Evolutionary conservation across 1,140 invertebrate species (phyloP).

Genomic region (Drosophila pectinifera): DNA sequence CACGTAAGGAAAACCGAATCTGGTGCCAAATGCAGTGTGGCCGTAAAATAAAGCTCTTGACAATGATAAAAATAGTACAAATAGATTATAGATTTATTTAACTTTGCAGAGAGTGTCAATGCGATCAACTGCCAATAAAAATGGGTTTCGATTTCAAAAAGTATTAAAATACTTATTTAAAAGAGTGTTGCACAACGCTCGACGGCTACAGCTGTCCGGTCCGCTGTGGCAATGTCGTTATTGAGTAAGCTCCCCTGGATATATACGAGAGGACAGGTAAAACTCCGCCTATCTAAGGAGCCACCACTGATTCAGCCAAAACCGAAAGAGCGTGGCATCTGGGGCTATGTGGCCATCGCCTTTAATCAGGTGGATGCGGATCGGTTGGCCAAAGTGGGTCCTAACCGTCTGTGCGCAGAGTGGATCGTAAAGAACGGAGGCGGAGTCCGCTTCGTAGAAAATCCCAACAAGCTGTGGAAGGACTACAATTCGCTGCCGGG

Average conservation of each 20-base stretch:
- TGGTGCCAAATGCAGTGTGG: too few relatives aligned
- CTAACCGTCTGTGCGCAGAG: constrained; percentile 80
- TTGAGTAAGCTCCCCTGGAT: constrained; percentile 27
- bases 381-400: constrained; percentile 64
- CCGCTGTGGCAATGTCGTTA: constrained; percentile 44
- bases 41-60: too few relatives aligned
- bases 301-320: too few relatives aligned
- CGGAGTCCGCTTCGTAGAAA: constrained; percentile 87
- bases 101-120: too few relatives aligned
- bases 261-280: constrained; percentile 4
- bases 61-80: too few relatives aligned
- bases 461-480: constrained; percentile 85
- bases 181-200: constrained; percentile 29
- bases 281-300: neutral
- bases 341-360: constrained; percentile 80
- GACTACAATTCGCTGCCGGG: constrained; percentile 90
- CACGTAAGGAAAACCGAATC: too few relatives aligned
- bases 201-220: constrained; percentile 36
- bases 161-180: neutral
- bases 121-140: neutral
- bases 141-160: constrained; percentile 1
- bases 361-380: constrained; percentile 78
- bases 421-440: constrained; percentile 93
- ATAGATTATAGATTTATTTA: too few relatives aligned
- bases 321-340: constrained; percentile 30